Percentiles rank a stretch among this genome's conserved stretches.
Conservation (phyloP, 2,113 vertebrate species). For the Mohoua ochrocephala region DNA sequence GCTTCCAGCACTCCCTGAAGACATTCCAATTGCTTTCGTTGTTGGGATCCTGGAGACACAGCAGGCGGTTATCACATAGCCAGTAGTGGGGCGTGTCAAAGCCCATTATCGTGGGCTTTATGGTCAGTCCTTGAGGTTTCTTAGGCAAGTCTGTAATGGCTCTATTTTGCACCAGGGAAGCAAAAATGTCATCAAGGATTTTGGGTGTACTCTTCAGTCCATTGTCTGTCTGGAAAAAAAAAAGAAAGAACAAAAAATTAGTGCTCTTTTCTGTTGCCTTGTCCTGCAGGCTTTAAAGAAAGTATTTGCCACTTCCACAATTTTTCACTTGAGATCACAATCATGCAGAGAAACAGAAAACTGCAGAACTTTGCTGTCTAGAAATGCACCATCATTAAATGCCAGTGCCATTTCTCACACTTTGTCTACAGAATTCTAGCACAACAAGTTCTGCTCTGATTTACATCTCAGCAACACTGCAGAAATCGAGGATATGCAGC, state of each 20-base stretch:
- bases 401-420: neutral
- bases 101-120: conserved; percentile 75
- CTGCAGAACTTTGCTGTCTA: neutral
- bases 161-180: conserved; percentile 78
- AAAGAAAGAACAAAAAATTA: neutral
- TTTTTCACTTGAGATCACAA: neutral
- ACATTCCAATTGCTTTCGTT: conserved; percentile 82
- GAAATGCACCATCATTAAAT: neutral
- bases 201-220: conserved; percentile 78
- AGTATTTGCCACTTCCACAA: neutral
- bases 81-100: conserved; percentile 82
- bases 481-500: neutral
- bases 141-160: conserved; percentile 64
- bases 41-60: conserved; percentile 79
- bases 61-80: conserved; percentile 76
- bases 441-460: neutral
- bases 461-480: neutral
- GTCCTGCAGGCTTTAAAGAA: neutral
- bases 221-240: conserved; percentile 68
- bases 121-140: conserved; percentile 70
- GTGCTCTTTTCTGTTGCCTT: neutral
- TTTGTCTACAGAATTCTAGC: neutral
- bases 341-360: neutral
- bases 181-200: conserved; percentile 82
- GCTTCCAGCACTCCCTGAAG: conserved; percentile 82